Base-by-base conservation (phyloP, 64 coral and sea anemone species). In the Pocillopora verrucosa region DNA sequence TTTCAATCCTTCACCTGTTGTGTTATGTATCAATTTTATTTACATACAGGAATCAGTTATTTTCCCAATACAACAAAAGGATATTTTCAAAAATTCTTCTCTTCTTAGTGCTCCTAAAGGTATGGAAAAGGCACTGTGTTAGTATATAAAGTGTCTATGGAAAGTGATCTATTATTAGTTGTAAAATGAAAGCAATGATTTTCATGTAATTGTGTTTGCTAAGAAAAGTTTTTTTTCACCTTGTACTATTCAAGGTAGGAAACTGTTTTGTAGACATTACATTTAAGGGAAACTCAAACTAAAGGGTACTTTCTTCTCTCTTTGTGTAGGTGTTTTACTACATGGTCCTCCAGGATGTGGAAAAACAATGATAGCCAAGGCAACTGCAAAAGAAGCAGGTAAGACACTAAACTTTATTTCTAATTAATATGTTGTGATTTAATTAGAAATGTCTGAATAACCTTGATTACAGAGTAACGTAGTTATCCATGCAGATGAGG, bases 361-460 rank as follows among this genome's bases (percentile, higher is more conserved):
- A 38, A 98, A 98, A 76, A 98, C 96, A 51, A 95, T 98, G 96
- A 90, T 98, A 74, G 96, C 96, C 7, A 98, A 98, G 51, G 96
- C 96, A 0, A 98, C 96, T 36, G 96, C 96, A 61, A 98, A 87
- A 90, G 93, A 92, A 92, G 93, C 96, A 90, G 96, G 96, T 98
- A 80, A 9, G 38, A 57, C 22, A 20, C 6, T 74, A 34, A 2
- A 24, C 14, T 34, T 68, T 60, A 67, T 36, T 78, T 45, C 57
- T 69, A 19, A 72, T 24, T 58, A 78, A 5, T 16, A 14, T 19
- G 0, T 30, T 30, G 30, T 30, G 30, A 30, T 30, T 30, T 30
- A 30, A 30, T 30, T 30, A 30, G 0, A 30, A 30, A 30, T 30
- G 30, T 30, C 41, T 51, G 41, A 51, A 51, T 51, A 51, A 51